Evolutionary conservation across 2,888 invertebrate species (phyloP).

Genomic region (Yponomeuta plumbellus): DNA sequence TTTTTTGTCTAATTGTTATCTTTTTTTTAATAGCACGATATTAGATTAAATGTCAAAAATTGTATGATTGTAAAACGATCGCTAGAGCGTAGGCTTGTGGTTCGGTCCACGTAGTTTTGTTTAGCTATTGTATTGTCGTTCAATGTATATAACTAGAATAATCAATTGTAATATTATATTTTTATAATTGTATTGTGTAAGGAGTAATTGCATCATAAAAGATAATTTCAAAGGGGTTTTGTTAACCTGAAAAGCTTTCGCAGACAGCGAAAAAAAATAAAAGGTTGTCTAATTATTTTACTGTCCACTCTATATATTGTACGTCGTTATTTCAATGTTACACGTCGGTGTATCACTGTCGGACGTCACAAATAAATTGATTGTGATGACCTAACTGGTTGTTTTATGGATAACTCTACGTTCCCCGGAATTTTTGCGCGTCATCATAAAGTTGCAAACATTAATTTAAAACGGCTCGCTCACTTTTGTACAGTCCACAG

Average conservation of each 20-base stretch:
- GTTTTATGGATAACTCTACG: not conserved
- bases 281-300: not conserved
- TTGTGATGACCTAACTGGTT: not conserved
- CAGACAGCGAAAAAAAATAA: not conserved
- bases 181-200: conserved; percentile 12
- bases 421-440: too few species aligned
- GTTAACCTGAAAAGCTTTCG: not conserved
- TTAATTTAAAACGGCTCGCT: too few species aligned
- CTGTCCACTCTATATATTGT: not conserved
- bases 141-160: not conserved
- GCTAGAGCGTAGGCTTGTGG: not conserved
- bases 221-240: not conserved
- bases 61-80: not conserved
- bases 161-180: conserved; percentile 10
- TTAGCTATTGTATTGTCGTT: not conserved
- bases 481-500: too few species aligned
- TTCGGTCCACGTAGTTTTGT: not conserved
- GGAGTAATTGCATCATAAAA: conserved; percentile 6
- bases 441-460: too few species aligned
- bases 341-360: not conserved
- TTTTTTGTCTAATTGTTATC: not conserved
- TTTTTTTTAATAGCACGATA: too few species aligned
- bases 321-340: not conserved
- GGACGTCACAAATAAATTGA: not conserved
- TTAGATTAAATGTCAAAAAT: not conserved